Percentiles rank a stretch among this genome's conserved stretches.
These are phyloP conservation scores for Synergus laeviventris DNA, from an alignment of 2,888 invertebrate genomes.

Conservation along the genomic window DNA sequence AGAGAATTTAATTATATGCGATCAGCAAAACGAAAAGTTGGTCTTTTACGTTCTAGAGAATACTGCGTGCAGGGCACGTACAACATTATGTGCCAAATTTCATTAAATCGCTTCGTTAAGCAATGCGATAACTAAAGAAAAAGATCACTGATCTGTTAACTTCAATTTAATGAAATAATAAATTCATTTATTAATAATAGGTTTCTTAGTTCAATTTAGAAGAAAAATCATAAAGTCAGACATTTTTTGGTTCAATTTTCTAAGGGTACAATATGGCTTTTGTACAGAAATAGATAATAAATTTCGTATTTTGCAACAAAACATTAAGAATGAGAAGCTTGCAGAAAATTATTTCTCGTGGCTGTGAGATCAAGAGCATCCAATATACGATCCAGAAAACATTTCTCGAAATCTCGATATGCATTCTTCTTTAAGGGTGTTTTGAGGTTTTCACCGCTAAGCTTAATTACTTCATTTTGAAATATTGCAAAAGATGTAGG, in stretches of 20 bases:
- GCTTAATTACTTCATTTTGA: too few species aligned
- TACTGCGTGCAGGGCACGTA: neutral
- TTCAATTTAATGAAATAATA: neutral
- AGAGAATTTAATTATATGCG: neutral
- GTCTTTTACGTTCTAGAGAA: conserved; percentile 8
- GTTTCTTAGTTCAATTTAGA: neutral
- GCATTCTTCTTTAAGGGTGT: neutral
- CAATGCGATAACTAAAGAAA: conserved; percentile 11
- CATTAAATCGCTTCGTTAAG: conserved; percentile 16
- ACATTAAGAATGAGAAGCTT: conserved; percentile 26
- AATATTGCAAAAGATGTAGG: too few species aligned
- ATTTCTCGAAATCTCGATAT: neutral
- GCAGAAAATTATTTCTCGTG: conserved; percentile 38
- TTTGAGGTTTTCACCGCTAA: too few species aligned
- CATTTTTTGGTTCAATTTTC: neutral
- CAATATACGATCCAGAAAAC: conserved; percentile 37
- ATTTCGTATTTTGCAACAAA: conserved; percentile 36
- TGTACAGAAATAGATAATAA: conserved; percentile 31
- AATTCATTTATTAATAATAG: too few species aligned
- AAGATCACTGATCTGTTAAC: neutral
- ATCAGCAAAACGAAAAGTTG: neutral
- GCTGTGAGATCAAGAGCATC: conserved; percentile 56
- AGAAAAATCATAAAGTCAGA: neutral
- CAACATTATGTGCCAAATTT: conserved; percentile 30
- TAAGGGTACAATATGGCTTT: neutral